Percentiles rank a stretch among this genome's conserved stretches.
Conservation (phyloP, 1,140 invertebrate genomes). For the Eueides isabella region DNA sequence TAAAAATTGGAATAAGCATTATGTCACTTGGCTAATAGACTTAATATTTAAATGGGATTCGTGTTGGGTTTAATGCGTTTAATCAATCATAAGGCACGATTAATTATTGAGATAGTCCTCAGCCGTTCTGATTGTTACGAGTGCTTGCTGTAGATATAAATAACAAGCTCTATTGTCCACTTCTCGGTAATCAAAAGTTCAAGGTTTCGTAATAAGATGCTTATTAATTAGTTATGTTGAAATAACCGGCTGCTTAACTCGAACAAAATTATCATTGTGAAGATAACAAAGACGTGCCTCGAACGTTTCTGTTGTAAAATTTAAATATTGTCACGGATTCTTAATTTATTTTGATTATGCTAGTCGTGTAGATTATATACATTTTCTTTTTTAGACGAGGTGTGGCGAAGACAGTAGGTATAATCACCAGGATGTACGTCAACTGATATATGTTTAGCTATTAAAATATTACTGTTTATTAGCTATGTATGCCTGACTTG, state of each 20-base stretch:
- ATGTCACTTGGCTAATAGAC: conserved; percentile 76
- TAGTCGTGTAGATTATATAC: conserved; percentile 44
- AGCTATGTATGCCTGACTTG: not conserved
- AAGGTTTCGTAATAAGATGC: conserved; percentile 73
- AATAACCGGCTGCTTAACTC: conserved; percentile 66
- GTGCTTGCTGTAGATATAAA: conserved; percentile 63
- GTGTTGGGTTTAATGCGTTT: conserved; percentile 77
- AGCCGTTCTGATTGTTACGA: conserved; percentile 59
- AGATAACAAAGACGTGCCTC: conserved; percentile 68
- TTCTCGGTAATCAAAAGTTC: conserved; percentile 75
- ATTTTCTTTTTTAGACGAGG: conserved; percentile 24
- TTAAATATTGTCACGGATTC: conserved; percentile 53
- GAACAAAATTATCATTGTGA: conserved; percentile 56
- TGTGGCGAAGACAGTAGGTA: not conserved
- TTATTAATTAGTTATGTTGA: conserved; percentile 77
- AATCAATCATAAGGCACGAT: conserved; percentile 80
- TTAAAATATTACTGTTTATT: not conserved
- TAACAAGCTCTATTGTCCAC: conserved; percentile 74
- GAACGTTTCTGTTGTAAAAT: conserved; percentile 55
- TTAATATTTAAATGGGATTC: conserved; percentile 78
- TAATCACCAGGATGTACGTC: not conserved
- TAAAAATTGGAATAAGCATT: conserved; percentile 73
- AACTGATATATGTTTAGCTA: not conserved
- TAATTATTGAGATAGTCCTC: conserved; percentile 77
- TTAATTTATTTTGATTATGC: conserved; percentile 47